phyloP scores from a whole-genome alignment of 2,888 invertebrate genomes.

The Ganaspis brasiliensis region DNA sequence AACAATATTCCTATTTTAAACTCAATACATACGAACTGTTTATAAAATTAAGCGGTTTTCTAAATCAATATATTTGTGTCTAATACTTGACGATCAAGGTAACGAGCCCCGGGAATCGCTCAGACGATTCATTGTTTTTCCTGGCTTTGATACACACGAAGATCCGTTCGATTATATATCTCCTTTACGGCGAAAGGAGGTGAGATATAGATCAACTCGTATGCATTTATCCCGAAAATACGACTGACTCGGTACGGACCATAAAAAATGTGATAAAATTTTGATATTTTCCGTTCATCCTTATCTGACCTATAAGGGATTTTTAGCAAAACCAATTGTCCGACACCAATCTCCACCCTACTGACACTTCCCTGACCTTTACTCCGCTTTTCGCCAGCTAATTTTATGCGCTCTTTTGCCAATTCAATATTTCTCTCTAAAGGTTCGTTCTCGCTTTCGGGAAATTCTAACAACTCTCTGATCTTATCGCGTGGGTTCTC shows the following conservation, averaged over 20 bases:
- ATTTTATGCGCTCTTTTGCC: neutral
- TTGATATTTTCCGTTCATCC: neutral
- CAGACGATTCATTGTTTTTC: too few species aligned
- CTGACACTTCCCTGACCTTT: neutral
- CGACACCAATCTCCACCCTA: neutral
- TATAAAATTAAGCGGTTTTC: too few species aligned
- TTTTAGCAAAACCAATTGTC: neutral
- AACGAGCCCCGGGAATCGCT: too few species aligned
- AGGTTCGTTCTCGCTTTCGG: neutral
- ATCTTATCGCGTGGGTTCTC: slow-evolving; percentile 42
- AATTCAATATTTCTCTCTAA: neutral
- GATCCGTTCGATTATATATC: neutral
- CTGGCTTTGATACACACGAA: too few species aligned
- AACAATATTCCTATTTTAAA: too few species aligned
- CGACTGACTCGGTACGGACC: neutral
- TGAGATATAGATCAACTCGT: neutral
- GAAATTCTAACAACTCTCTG: neutral
- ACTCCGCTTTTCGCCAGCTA: neutral
- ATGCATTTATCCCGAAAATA: neutral
- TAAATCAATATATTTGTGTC: too few species aligned
- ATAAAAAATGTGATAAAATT: neutral
- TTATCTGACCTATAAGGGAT: neutral
- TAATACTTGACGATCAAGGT: too few species aligned
- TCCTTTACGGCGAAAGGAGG: neutral
- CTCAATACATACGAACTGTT: too few species aligned